These are phyloP conservation scores for Sebastes miniatus DNA, from an alignment of 2,797 vertebrate genomes.

Conservation along the genomic window DNA sequence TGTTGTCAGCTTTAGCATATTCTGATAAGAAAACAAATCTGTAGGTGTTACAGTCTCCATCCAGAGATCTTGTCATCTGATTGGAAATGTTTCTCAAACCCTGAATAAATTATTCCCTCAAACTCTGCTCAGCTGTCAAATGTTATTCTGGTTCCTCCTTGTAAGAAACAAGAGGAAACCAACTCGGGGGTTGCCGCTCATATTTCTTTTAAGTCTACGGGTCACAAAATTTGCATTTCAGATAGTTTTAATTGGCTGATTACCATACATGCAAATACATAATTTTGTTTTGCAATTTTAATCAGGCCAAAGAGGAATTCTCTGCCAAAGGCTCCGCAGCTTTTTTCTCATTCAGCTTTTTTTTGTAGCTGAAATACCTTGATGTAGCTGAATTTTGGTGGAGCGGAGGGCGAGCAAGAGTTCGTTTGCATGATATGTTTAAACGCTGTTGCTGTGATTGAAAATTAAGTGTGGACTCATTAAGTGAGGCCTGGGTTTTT, in stretches of 20 bases:
- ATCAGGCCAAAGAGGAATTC: slow-evolving; percentile 57
- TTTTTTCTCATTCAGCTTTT: slow-evolving; percentile 3
- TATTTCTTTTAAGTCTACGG: slow-evolving; percentile 52
- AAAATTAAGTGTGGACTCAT: slow-evolving; percentile 27
- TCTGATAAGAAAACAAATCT: not conserved
- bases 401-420: slow-evolving; percentile 1
- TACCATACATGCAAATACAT: slow-evolving; percentile 75
- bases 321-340: slow-evolving; percentile 22
- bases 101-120: slow-evolving; percentile 3
- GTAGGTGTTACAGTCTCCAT: not conserved
- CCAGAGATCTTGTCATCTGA: slow-evolving; percentile 3
- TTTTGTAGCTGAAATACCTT: not conserved
- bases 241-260: slow-evolving; percentile 77
- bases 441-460: slow-evolving; percentile 16
- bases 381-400: slow-evolving; percentile 14
- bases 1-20: not conserved
- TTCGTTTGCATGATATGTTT: slow-evolving; percentile 3
- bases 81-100: slow-evolving; percentile 1
- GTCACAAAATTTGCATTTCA: slow-evolving; percentile 72
- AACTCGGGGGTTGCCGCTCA: slow-evolving; percentile 1
- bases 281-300: slow-evolving; percentile 69
- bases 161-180: slow-evolving; percentile 5
- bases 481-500: not conserved
- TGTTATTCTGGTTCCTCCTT: not conserved
- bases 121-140: not conserved